Evolutionary conservation across 2,888 invertebrate genomes (phyloP).

Genomic region (Geophilus truncorum): DNA sequence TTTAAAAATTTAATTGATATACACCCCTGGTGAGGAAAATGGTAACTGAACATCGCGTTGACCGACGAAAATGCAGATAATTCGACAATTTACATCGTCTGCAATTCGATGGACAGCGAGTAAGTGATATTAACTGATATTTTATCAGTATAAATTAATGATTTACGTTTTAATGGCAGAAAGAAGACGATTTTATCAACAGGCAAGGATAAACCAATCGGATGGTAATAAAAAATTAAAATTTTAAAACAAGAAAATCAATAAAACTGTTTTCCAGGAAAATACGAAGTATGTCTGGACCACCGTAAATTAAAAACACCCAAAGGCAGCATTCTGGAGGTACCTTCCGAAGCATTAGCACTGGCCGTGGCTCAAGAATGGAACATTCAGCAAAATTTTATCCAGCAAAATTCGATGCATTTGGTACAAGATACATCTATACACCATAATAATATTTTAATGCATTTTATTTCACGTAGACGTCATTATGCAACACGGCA

Average conservation of each 20-base stretch:
- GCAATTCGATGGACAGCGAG: neutral
- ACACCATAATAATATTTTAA: neutral
- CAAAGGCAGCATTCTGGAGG: constrained; percentile 66
- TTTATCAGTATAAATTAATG: neutral
- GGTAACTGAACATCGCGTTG: too few species aligned
- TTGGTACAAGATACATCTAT: constrained; percentile 58
- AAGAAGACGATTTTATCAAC: constrained; percentile 66
- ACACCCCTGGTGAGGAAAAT: too few species aligned
- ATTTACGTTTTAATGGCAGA: neutral
- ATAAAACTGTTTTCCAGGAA: constrained; percentile 46
- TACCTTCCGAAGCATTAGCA: constrained; percentile 81
- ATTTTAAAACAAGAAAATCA: neutral
- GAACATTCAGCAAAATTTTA: constrained; percentile 74
- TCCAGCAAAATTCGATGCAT: constrained; percentile 80
- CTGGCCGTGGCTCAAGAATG: constrained; percentile 92
- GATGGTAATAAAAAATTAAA: constrained; percentile 45
- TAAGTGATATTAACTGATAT: neutral
- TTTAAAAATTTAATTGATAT: too few species aligned
- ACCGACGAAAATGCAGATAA: neutral
- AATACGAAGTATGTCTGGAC: constrained; percentile 83
- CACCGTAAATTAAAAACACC: constrained; percentile 87
- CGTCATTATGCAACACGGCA: constrained; percentile 81
- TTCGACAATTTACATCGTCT: neutral
- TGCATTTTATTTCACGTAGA: constrained; percentile 54
- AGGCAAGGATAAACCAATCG: constrained; percentile 64